Evolutionary conservation across 1,140 invertebrate genomes (phyloP).

Genomic region (Drosophila kikkawai): DNA sequence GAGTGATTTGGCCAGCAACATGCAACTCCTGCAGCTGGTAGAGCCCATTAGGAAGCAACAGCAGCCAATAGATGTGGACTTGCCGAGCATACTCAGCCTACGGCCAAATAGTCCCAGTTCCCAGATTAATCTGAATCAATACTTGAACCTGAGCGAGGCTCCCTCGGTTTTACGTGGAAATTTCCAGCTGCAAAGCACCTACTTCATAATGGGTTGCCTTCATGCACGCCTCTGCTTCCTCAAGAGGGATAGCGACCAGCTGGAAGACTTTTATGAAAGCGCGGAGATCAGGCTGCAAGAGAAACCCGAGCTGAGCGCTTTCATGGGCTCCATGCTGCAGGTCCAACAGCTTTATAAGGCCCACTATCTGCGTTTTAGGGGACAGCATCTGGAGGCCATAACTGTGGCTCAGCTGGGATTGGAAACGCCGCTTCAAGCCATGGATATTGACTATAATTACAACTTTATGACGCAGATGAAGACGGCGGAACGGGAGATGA

Average conservation of each 20-base stretch:
- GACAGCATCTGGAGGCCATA: constrained; percentile 42
- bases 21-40: constrained; percentile 54
- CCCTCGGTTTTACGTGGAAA: constrained; percentile 9
- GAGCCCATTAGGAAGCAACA: constrained; percentile 66
- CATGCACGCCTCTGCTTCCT: constrained; percentile 71
- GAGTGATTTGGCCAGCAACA: constrained; percentile 42
- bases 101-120: background rate
- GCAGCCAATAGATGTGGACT: constrained; percentile 9
- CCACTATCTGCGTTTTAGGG: constrained; percentile 53
- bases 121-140: constrained; percentile 28
- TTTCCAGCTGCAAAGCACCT: constrained; percentile 54
- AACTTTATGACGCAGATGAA: constrained; percentile 60
- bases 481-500: constrained; percentile 34
- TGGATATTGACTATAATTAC: constrained; percentile 57
- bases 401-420: constrained; percentile 28
- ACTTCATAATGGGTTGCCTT: constrained; percentile 62
- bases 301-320: background rate
- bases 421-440: background rate
- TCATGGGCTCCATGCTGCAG: constrained; percentile 39
- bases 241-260: constrained; percentile 51
- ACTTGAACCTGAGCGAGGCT: constrained; percentile 13
- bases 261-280: constrained; percentile 65
- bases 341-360: constrained; percentile 46
- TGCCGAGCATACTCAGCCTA: constrained; percentile 15
- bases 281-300: constrained; percentile 49